Percentiles rank a stretch among this genome's conserved stretches.
Evolutionary conservation across 2,888 invertebrate genomes (phyloP).

Genomic region (Troides oblongomaculatus): DNA sequence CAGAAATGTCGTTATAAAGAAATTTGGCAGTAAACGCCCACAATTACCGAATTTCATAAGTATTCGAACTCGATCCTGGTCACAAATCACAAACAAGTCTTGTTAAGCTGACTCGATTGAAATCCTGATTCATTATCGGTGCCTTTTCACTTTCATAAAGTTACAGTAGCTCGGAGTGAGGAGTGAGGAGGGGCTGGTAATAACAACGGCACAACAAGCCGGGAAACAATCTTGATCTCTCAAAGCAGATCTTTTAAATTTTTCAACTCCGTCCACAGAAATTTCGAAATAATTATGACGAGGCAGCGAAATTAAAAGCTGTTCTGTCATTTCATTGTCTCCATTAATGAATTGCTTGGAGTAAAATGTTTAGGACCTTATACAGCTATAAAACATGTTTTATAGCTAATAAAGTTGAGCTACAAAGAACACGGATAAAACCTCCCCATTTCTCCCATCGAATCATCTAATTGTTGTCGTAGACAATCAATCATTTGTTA

Average conservation of each 20-base stretch:
- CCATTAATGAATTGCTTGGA: not conserved
- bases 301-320: not conserved
- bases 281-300: constrained; percentile 5
- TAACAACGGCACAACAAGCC: not conserved
- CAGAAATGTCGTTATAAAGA: too few relatives aligned
- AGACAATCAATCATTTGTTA: too few relatives aligned
- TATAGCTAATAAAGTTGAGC: too few relatives aligned
- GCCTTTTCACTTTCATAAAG: constrained; percentile 14
- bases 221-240: constrained; percentile 4
- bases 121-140: constrained; percentile 7
- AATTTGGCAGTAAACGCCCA: too few relatives aligned
- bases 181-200: not conserved
- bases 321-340: not conserved
- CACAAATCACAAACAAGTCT: not conserved
- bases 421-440: not conserved
- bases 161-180: constrained; percentile 12
- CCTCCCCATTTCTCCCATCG: too few relatives aligned
- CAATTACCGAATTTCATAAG: too few relatives aligned
- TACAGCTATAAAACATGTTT: too few relatives aligned
- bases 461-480: too few relatives aligned
- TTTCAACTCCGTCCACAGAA: constrained; percentile 10
- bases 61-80: not conserved
- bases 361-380: not conserved
- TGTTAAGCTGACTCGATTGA: constrained; percentile 8
- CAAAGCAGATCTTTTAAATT: not conserved